Base-by-base conservation (phyloP, 2,888 invertebrate genomes). In the Drosophila lutescens region DNA sequence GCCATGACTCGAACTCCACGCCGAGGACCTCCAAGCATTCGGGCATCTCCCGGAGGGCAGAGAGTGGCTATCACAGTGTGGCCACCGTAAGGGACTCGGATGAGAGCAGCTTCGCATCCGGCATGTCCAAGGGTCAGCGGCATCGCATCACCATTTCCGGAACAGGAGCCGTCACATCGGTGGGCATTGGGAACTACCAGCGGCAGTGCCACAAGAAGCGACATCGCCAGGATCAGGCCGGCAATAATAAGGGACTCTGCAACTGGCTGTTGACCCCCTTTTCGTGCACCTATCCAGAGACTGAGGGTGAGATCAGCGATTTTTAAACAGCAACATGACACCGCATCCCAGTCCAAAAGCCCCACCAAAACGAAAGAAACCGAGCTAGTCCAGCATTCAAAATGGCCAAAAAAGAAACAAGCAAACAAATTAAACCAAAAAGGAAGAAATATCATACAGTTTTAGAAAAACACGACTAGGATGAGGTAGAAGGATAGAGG, bases 11-110 rank as follows among this genome's bases (percentile, higher is more conserved):
- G 34, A 66, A 66, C 1, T 96, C 96, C 0, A 96, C 96, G 2
- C 96, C 96, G 0, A 93, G 96, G 15, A 96, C 96, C 13, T 96
- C 96, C 1, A 96, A 96, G 90, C 95, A 96, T 77, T 96, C 96
- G 78, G 96, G 96, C 0, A 95, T 96, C 4, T 96, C 96, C 0
- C 93, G 96, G 77, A 94, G 96, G 55, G 96, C 97, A 4, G 97
- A 97, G 90, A 97, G 97, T 87, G 98, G 98, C 1, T 98, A 98
- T 88, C 98, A 98, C 89, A 97, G 88, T 46, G 96, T 98, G 76
- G 95, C 97, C 10, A 92, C 92, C 0, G 92, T 91, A 3, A 93
- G 97, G 71, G 97, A 97, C 91, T 96, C 96, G 79, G 97, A 98
- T 89, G 97, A 96, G 72, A 97, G 97, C 23, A 97, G 96, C 67